A percentile compares a stretch with the other conserved stretches of the same genome.
Conservation (phyloP, 2,888 invertebrate genomes). For the Diogma glabrata region DNA sequence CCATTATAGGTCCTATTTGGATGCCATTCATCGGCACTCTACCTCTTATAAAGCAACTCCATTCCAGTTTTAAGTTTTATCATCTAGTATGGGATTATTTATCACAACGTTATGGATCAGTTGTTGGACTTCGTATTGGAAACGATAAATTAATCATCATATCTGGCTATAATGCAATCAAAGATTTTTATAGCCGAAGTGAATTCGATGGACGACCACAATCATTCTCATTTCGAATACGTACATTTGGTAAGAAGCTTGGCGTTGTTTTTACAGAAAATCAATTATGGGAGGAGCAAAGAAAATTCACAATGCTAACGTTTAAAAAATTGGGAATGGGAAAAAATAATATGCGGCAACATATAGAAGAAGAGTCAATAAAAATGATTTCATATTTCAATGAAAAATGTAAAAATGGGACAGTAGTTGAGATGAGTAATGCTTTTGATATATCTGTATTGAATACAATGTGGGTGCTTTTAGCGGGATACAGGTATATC, state of each 20-base stretch:
- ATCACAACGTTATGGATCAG: constrained; percentile 46
- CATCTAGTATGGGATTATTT: constrained; percentile 50
- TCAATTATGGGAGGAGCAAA: constrained; percentile 49
- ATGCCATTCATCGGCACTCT: constrained; percentile 44
- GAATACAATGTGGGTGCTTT: constrained; percentile 57
- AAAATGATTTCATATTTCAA: constrained; percentile 40
- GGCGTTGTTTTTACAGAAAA: constrained; percentile 63
- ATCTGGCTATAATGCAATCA: constrained; percentile 47
- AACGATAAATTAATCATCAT: constrained; percentile 48
- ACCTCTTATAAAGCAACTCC: constrained; percentile 29
- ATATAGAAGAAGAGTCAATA: constrained; percentile 45
- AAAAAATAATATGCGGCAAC: constrained; percentile 46
- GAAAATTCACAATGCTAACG: constrained; percentile 53
- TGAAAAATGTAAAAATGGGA: constrained; percentile 23
- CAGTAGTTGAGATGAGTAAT: constrained; percentile 39
- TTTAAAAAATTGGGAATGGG: constrained; percentile 50
- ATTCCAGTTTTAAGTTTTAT: constrained; percentile 33
- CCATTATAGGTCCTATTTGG: constrained; percentile 44
- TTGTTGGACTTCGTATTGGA: constrained; percentile 55
- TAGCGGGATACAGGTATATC: constrained; percentile 50
- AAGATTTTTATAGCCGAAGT: constrained; percentile 46
- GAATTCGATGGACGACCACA: constrained; percentile 61
- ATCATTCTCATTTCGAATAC: constrained; percentile 53
- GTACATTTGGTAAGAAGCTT: constrained; percentile 52
- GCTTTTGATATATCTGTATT: constrained; percentile 50